Conservation (phyloP, 35 echinoderm and acorn worm species). For the Nesometra sesokonis region DNA sequence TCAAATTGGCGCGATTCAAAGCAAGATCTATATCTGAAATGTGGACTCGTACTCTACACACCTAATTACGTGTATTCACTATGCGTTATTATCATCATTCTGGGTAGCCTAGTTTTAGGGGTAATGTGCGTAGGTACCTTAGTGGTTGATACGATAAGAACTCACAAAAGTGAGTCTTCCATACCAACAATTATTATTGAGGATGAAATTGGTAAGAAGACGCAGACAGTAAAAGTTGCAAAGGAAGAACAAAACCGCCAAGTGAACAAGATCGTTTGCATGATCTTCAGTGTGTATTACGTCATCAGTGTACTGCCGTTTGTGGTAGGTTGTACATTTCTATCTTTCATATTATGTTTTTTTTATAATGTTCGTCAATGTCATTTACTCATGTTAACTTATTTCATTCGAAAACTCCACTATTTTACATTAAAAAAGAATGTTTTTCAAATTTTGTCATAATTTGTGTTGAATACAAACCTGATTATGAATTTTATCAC, state of each 20-base stretch:
- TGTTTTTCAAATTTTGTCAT: no score
- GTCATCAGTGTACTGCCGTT: background rate
- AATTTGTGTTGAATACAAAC: no score
- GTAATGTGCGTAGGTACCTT: background rate
- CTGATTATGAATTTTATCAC: no score
- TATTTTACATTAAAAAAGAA: no score
- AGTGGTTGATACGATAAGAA: background rate
- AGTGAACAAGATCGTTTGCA: background rate
- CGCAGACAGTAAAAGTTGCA: background rate
- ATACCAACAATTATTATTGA: background rate
- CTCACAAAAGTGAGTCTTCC: background rate
- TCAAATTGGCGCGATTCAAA: background rate
- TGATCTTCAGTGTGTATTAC: background rate
- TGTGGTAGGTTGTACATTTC: background rate
- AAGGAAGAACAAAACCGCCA: background rate
- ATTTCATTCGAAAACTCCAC: no score
- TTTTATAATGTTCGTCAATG: no score
- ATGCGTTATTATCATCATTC: background rate
- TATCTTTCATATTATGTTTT: no score
- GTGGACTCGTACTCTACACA: background rate
- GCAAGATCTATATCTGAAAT: background rate
- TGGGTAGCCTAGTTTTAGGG: background rate
- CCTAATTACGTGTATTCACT: background rate
- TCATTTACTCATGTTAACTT: no score
- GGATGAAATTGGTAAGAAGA: background rate